Conservation (phyloP, 2,888 invertebrate genomes). For the Balanococcus diminutus region DNA sequence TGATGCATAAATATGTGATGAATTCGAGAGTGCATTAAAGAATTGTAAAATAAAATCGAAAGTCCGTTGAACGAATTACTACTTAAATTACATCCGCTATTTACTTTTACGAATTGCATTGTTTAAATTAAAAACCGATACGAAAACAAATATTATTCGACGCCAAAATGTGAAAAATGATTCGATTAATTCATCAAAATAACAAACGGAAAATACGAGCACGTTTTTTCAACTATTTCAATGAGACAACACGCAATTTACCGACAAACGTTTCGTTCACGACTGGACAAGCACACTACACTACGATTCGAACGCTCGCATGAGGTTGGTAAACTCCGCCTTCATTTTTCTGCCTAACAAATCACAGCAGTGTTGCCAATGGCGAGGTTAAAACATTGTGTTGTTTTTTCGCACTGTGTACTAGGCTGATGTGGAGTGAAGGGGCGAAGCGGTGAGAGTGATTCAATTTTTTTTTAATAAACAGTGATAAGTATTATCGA, state of each 20-base stretch:
- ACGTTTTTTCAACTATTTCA: background rate
- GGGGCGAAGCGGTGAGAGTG: too few species aligned
- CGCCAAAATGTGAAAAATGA: background rate
- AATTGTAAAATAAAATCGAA: constrained; percentile 48
- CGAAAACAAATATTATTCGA: background rate
- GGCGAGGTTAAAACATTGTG: background rate
- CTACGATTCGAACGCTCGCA: background rate
- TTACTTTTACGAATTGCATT: constrained; percentile 39
- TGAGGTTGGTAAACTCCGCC: constrained; percentile 13
- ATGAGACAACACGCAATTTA: background rate
- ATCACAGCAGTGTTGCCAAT: background rate
- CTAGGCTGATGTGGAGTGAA: too few species aligned
- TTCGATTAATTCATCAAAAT: background rate
- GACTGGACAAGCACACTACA: constrained; percentile 16
- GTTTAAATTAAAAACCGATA: constrained; percentile 20
- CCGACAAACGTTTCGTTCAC: constrained; percentile 6
- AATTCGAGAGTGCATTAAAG: constrained; percentile 41
- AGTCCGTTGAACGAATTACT: constrained; percentile 38
- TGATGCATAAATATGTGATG: constrained; percentile 30
- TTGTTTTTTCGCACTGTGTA: too few species aligned
- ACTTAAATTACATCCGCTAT: constrained; percentile 35
- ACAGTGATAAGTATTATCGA: background rate
- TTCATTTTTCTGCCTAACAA: background rate
- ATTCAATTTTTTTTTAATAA: background rate
- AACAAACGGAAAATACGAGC: background rate